Evolutionary conservation across 2,113 vertebrate species (phyloP).

Genomic region (Peucedramus taeniatus): DNA sequence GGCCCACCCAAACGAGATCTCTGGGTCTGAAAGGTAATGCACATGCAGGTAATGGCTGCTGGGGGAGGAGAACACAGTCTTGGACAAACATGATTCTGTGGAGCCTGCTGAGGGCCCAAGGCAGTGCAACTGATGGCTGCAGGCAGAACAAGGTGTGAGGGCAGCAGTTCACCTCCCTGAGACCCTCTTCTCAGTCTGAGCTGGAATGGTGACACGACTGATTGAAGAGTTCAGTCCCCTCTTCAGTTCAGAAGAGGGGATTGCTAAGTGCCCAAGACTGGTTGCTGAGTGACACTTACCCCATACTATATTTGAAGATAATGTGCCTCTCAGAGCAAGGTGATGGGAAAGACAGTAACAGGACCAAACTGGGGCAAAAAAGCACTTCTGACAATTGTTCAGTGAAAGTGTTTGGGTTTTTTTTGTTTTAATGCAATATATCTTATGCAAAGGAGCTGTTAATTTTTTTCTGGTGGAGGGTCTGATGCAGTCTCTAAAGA

Average conservation of each 20-base stretch:
- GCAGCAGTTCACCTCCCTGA: background rate
- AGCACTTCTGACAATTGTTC: background rate
- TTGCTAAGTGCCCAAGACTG: background rate
- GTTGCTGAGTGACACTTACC: background rate
- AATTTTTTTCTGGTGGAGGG: background rate
- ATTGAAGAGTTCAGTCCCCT: too few species aligned
- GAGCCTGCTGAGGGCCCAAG: background rate
- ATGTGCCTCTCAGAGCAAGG: accelerated
- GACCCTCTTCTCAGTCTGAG: background rate
- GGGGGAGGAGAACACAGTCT: background rate
- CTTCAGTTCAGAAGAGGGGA: background rate
- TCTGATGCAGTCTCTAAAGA: background rate
- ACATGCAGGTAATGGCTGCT: background rate
- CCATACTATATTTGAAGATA: background rate
- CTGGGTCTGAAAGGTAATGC: background rate
- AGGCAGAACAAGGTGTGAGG: background rate
- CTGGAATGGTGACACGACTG: background rate
- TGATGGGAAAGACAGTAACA: accelerated
- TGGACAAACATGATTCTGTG: background rate
- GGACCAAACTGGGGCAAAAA: background rate
- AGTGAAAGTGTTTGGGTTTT: background rate
- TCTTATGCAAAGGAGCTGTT: background rate
- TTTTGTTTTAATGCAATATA: background rate
- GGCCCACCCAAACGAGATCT: background rate
- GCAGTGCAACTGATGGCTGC: background rate